A percentile compares a stretch with the other conserved stretches of the same genome.
phyloP scores from a whole-genome alignment of 2,797 vertebrate species.

The Calcarius lapponicus region DNA sequence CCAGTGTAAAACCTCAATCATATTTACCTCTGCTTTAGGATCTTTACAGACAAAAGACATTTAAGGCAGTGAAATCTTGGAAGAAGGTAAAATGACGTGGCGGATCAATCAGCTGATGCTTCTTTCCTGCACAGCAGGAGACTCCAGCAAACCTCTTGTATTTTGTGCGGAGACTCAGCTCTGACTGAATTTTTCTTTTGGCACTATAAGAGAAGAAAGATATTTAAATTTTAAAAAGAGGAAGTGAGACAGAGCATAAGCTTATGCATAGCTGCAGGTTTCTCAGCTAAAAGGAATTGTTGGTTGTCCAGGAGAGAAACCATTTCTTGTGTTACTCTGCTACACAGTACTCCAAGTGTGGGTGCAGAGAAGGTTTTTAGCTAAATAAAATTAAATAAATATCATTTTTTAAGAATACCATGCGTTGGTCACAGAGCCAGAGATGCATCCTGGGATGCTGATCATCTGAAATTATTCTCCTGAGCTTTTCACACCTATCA shows the following conservation, averaged over 20 bases:
- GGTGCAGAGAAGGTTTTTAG: neutral
- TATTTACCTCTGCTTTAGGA: slow-evolving; percentile 46
- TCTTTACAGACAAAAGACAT: slow-evolving; percentile 34
- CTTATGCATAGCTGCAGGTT: neutral
- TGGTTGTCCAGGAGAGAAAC: neutral
- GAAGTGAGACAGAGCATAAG: neutral
- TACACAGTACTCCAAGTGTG: neutral
- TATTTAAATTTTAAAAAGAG: neutral
- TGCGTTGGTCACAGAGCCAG: neutral
- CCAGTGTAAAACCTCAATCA: slow-evolving; percentile 16
- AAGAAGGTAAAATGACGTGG: slow-evolving; percentile 38
- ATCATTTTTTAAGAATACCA: neutral
- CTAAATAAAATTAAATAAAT: neutral
- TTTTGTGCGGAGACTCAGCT: neutral
- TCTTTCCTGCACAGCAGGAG: slow-evolving; percentile 49
- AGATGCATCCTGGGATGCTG: neutral
- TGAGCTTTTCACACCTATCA: neutral
- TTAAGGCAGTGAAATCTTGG: slow-evolving; percentile 36
- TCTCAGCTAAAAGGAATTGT: neutral
- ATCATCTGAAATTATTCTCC: neutral
- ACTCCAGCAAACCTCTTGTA: slow-evolving; percentile 30
- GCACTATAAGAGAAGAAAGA: slow-evolving; percentile 12
- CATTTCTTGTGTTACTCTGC: neutral
- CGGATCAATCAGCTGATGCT: slow-evolving; percentile 46
- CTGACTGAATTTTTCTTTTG: slow-evolving; percentile 41